Evolutionary conservation across 37 sponge, comb jelly and placozoan genomes (phyloP).

Genomic region (Haliclona indistincta): DNA sequence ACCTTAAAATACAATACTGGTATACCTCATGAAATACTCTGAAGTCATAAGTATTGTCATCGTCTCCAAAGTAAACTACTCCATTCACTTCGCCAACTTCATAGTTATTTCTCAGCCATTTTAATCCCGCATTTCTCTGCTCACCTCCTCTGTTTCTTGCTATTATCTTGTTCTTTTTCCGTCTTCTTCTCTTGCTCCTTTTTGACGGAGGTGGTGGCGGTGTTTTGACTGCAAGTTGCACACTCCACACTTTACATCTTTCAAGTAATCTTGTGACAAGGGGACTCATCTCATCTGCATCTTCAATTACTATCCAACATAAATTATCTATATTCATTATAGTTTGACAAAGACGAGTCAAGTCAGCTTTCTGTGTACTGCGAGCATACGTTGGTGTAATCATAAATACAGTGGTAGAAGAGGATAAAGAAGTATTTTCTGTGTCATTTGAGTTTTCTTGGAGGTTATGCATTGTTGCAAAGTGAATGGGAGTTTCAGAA

Average conservation of each 20-base stretch:
- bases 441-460: too few relatives aligned
- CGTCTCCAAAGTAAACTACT: conserved; percentile 96
- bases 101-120: conserved; percentile 54
- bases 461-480: too few relatives aligned
- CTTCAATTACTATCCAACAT: conserved; percentile 95
- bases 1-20: too few relatives aligned
- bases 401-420: conserved; percentile 58
- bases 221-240: conserved; percentile 40
- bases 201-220: neutral
- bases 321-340: conserved; percentile 80
- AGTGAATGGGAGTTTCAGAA: too few relatives aligned
- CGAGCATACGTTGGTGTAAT: conserved; percentile 96
- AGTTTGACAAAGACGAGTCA: conserved; percentile 86
- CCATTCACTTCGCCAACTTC: conserved; percentile 32
- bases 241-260: neutral
- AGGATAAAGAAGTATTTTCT: too few relatives aligned
- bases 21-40: conserved; percentile 89
- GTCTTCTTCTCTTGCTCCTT: neutral
- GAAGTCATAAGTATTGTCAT: conserved; percentile 92
- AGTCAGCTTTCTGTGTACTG: conserved; percentile 93
- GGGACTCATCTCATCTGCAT: conserved; percentile 61
- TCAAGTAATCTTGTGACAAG: conserved; percentile 70
- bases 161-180: conserved; percentile 55
- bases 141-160: conserved; percentile 77
- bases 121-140: conserved; percentile 85